These are phyloP conservation scores for Macaria liturata DNA, from an alignment of 2,888 invertebrate genomes.

Conservation along the genomic window DNA sequence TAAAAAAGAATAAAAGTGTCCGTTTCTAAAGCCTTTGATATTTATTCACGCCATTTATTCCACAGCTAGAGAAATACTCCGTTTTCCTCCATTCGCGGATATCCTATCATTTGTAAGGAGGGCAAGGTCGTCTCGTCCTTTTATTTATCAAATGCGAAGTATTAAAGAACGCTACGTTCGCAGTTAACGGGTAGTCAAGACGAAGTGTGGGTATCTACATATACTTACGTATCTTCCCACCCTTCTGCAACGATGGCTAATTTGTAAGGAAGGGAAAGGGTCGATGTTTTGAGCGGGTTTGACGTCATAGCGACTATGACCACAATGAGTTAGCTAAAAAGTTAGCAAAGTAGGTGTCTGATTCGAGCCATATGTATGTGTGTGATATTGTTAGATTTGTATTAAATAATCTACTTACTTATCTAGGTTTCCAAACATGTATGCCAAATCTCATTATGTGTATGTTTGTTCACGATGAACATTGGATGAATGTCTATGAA, in stretches of 20 bases:
- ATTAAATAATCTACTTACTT: no score
- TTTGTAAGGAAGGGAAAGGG: slow-evolving; percentile 19
- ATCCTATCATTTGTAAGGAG: slow-evolving; percentile 5
- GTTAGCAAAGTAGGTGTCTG: no score
- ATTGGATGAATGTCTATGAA: no score
- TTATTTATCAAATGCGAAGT: slow-evolving; percentile 12
- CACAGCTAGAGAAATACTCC: slow-evolving; percentile 13
- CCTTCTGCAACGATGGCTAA: slow-evolving; percentile 40
- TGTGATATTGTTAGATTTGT: no score
- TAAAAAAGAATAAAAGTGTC: slow-evolving; percentile 4
- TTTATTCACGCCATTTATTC: slow-evolving; percentile 11
- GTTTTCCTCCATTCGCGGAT: slow-evolving; percentile 4
- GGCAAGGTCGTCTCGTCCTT: slow-evolving; percentile 7
- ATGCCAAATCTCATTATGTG: no score
- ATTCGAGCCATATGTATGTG: no score
- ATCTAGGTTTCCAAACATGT: no score
- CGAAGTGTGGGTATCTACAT: slow-evolving; percentile 31
- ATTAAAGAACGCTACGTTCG: slow-evolving; percentile 30
- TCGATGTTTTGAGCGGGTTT: no score
- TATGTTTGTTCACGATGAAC: no score
- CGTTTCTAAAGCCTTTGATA: neutral
- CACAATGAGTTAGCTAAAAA: no score
- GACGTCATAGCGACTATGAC: no score
- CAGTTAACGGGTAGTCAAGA: slow-evolving; percentile 38
- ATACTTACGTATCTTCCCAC: slow-evolving; percentile 26